Conservation (phyloP, 2,113 vertebrate genomes). For the Eolophus roseicapilla region DNA sequence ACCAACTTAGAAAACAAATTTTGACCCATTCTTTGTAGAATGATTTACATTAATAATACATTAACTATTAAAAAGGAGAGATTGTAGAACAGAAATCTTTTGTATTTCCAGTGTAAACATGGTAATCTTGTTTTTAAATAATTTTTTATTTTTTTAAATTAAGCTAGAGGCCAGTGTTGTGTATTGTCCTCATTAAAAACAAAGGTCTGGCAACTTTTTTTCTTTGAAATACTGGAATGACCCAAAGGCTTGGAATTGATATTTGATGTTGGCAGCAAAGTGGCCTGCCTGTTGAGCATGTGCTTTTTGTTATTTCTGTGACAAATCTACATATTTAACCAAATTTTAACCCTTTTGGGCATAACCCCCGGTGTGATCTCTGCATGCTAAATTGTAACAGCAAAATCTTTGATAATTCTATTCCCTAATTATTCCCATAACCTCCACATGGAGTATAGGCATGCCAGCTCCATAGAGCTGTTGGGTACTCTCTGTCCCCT, state of each 20-base stretch:
- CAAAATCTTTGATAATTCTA: neutral
- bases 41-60: neutral
- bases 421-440: neutral
- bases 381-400: neutral
- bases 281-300: neutral
- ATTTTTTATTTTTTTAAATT: neutral
- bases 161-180: neutral
- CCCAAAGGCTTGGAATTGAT: slow-evolving; percentile 34
- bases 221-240: slow-evolving; percentile 7
- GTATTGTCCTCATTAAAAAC: neutral
- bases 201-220: slow-evolving; percentile 17
- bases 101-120: neutral
- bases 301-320: slow-evolving; percentile 35
- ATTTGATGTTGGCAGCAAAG: slow-evolving; percentile 32
- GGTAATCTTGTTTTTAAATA: neutral
- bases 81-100: neutral
- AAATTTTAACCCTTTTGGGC: neutral
- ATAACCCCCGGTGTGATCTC: neutral
- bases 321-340: neutral
- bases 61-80: neutral
- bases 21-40: neutral
- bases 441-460: neutral
- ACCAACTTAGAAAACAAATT: neutral
- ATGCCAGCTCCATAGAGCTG: neutral
- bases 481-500: neutral